Conservation (phyloP, 2,113 vertebrate species). For the Atrichornis clamosus region DNA sequence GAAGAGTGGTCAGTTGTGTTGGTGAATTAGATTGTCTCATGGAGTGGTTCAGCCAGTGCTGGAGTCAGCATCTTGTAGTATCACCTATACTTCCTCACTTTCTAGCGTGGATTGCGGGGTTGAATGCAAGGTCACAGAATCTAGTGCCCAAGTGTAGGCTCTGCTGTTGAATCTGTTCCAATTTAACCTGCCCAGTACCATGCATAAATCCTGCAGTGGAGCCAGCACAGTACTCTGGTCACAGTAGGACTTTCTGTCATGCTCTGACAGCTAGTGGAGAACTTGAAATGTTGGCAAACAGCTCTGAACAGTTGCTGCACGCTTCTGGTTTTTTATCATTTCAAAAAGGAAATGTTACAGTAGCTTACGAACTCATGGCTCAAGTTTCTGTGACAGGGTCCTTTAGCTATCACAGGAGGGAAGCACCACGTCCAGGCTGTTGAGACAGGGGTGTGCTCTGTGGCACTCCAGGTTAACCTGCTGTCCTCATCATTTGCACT, state of each 20-base stretch:
- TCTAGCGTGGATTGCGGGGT: not conserved
- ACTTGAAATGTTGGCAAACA: not conserved
- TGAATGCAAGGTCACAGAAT: not conserved
- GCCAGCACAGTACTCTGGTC: not conserved
- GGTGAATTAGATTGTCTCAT: not conserved
- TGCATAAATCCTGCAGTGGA: not conserved
- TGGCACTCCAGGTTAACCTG: not conserved
- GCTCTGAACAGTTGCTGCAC: not conserved
- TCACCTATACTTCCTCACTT: not conserved
- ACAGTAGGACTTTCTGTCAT: not conserved
- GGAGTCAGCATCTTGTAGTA: not conserved
- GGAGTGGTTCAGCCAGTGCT: not conserved
- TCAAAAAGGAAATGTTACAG: not conserved
- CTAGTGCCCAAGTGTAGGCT: not conserved
- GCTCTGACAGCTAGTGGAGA: not conserved
- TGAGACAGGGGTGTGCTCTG: rapidly evolving
- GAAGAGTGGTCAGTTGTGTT: not conserved
- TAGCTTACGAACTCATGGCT: not conserved
- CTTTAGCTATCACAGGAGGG: not conserved
- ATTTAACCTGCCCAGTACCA: not conserved
- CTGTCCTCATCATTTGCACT: not conserved
- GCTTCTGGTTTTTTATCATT: not conserved
- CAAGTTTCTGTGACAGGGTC: not conserved
- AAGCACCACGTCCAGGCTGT: not conserved
- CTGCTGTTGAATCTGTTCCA: not conserved